phyloP scores from a whole-genome alignment of 1,140 invertebrate species.

The Heterodera carotae region DNA sequence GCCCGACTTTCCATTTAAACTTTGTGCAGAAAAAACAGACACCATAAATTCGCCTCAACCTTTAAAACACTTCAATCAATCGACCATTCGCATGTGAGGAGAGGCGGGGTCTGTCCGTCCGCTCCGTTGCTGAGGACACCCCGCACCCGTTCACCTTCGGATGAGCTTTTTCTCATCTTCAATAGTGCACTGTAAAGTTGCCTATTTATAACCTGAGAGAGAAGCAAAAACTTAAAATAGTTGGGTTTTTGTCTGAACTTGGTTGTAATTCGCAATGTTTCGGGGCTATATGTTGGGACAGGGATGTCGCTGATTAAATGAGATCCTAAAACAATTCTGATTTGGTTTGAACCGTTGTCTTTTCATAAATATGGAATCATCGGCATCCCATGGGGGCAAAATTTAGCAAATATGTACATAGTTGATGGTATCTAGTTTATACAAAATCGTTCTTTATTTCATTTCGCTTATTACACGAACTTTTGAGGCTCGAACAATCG shows the following conservation, averaged over 20 bases:
- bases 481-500: no score
- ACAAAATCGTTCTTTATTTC: no score
- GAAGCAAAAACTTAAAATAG: neutral
- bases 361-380: no score
- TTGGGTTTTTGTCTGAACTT: neutral
- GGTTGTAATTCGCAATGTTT: neutral
- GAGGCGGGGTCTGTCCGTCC: neutral
- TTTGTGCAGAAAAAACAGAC: constrained; percentile 9
- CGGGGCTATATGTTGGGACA: neutral
- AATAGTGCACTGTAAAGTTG: constrained; percentile 19
- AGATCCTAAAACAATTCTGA: no score
- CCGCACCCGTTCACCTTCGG: constrained; percentile 4
- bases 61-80: neutral
- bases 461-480: no score
- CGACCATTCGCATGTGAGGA: neutral
- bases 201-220: constrained; percentile 10
- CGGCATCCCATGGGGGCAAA: no score
- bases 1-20: neutral
- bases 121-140: neutral
- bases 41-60: neutral
- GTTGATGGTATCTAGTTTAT: no score
- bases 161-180: constrained; percentile 10
- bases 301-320: no score
- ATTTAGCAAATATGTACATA: no score
- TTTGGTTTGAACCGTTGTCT: no score